These are phyloP conservation scores for Melipona quadrifasciata DNA, from an alignment of 1,140 invertebrate genomes.

Conservation along the genomic window DNA sequence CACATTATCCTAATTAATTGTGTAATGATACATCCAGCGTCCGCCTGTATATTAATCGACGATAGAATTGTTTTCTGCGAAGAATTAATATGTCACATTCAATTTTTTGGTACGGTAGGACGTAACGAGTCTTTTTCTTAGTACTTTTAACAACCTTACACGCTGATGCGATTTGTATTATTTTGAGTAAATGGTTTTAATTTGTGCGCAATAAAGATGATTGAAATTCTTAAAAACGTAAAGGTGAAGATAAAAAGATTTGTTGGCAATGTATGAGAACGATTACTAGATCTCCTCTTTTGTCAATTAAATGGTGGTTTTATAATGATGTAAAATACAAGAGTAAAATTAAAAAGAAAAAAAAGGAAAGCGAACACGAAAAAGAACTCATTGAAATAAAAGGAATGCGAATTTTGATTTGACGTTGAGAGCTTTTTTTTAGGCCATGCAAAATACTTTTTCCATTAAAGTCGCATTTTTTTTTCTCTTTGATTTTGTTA, in stretches of 20 bases:
- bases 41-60: slow-evolving; percentile 33
- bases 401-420: slow-evolving; percentile 42
- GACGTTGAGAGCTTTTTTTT: slow-evolving; percentile 23
- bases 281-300: slow-evolving; percentile 50
- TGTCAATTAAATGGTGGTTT: slow-evolving; percentile 51
- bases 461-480: neutral
- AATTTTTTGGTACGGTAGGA: slow-evolving; percentile 21
- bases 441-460: neutral
- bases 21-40: slow-evolving; percentile 50
- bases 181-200: slow-evolving; percentile 42
- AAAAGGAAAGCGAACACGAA: slow-evolving; percentile 1
- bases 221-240: slow-evolving; percentile 23
- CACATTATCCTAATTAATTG: slow-evolving; percentile 50
- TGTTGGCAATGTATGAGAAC: slow-evolving; percentile 33
- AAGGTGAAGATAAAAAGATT: neutral
- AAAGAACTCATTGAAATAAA: slow-evolving; percentile 44
- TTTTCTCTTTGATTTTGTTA: neutral
- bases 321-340: slow-evolving; percentile 50
- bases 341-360: slow-evolving; percentile 34
- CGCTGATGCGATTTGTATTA: slow-evolving; percentile 42
- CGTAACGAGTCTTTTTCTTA: slow-evolving; percentile 26
- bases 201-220: slow-evolving; percentile 46
- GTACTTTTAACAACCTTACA: slow-evolving; percentile 29
- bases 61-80: slow-evolving; percentile 43
- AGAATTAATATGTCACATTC: slow-evolving; percentile 16